Evolutionary conservation across 2,888 invertebrate species (phyloP), one percentile per base, ranked within the genome.

Genomic region (Furcula furcula): DNA sequence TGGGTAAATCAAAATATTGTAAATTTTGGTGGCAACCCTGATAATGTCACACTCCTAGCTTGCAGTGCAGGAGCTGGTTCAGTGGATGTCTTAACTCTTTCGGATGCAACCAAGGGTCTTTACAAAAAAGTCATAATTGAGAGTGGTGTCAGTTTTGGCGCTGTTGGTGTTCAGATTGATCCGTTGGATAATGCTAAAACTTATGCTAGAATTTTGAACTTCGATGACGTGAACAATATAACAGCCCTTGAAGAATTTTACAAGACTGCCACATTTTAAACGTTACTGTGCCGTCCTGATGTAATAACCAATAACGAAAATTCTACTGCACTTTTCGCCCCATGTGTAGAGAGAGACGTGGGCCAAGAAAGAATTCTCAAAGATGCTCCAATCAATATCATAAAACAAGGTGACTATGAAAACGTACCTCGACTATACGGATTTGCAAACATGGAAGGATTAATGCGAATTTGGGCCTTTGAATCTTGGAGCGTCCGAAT

Each of bases 1-100:
- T 77, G 76, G 77, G 68, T 77, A 0, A 56, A 74, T 25, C 52
- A 49, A 4, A 80, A 82, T 35, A 78, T 83, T 29, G 75, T 55
- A 0, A 50, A 33, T 1, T 82, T 77, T 28, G 75, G 78, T 7
- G 82, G 82, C 1, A 73, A 81, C 13, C 72, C 82, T 18, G 37
- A 74, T 15, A 79, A 81, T 30, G 65, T 83, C 1, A 79, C 78
- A 1, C 36, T 83, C 19, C 38, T 35, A 1, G 82, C 76, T 0
- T 71, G 45, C 20, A 80, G 80, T 34, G 74, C 83, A 4, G 83
- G 84, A 0, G 56, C 71, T 0, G 55, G 66, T 3, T 36, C 81
- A 0, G 65, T 73, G 0, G 76, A 76, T 30, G 53, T 79, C 1
- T 40, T 81, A 4, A 64, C 67, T 46, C 44, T 84, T 4, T 77